Conservation (phyloP, 2,797 vertebrate species). For the Propithecus perrieri region DNA sequence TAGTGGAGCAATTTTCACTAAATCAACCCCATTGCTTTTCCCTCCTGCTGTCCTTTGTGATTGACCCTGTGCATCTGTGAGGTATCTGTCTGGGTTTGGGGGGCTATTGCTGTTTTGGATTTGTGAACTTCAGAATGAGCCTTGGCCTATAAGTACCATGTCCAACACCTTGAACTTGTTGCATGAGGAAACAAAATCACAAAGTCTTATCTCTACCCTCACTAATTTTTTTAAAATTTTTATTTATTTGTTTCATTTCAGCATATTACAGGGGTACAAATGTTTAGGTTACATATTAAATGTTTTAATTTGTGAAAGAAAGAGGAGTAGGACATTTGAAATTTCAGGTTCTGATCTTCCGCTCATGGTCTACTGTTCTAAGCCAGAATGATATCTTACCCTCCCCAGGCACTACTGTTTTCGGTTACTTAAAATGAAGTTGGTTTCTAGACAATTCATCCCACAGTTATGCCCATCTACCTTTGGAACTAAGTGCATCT, state of each 20-base stretch:
- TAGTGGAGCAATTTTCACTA: not conserved
- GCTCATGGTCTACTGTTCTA: not conserved
- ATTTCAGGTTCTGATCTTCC: constrained; percentile 5
- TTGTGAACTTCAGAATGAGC: not conserved
- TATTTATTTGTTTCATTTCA: no score
- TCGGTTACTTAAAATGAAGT: constrained; percentile 40
- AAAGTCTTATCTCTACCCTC: not conserved
- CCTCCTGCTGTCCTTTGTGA: not conserved
- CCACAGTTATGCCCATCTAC: not conserved
- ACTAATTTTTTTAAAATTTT: not conserved
- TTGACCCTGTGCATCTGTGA: not conserved
- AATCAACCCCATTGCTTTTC: not conserved
- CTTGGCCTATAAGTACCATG: not conserved
- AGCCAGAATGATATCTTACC: not conserved
- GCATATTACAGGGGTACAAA: no score
- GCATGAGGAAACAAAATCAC: not conserved
- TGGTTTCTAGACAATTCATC: constrained; percentile 13
- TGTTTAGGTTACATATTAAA: no score
- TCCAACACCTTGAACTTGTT: not conserved
- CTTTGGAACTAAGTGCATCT: constrained; percentile 18
- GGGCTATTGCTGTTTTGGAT: not conserved
- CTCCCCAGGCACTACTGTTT: not conserved
- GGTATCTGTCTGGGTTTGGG: not conserved
- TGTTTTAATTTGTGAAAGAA: constrained; percentile 26
- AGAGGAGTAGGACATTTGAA: not conserved